Conservation (phyloP, 2,888 invertebrate genomes). For the Therioaphis trifolii region DNA sequence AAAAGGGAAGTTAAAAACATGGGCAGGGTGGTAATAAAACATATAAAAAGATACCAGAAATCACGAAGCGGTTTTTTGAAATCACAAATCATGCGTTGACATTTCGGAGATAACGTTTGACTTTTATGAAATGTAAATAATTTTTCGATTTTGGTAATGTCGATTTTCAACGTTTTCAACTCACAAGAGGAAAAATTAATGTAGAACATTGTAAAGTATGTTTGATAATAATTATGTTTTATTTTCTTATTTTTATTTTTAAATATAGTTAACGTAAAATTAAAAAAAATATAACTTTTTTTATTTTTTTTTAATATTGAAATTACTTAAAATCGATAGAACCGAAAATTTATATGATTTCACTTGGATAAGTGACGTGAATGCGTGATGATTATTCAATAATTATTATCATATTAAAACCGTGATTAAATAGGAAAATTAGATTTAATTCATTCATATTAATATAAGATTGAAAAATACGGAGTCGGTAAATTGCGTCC, state of each 20-base stretch:
- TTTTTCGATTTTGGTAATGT: slow-evolving; percentile 59
- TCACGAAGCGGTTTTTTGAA: slow-evolving; percentile 59
- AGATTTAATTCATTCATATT: too few species aligned
- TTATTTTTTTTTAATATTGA: neutral
- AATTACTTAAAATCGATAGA: too few species aligned
- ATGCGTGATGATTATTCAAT: too few species aligned
- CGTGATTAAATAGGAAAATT: too few species aligned
- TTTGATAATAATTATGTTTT: too few species aligned
- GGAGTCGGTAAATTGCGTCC: too few species aligned
- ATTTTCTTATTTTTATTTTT: too few species aligned
- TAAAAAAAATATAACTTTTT: slow-evolving; percentile 1
- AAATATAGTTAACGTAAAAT: too few species aligned
- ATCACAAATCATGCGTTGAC: slow-evolving; percentile 63
- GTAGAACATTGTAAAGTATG: neutral
- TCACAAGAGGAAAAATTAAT: neutral
- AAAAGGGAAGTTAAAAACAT: slow-evolving; percentile 51
- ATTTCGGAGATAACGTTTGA: slow-evolving; percentile 60
- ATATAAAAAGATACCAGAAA: slow-evolving; percentile 63
- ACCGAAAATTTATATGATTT: too few species aligned
- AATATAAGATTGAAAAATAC: too few species aligned
- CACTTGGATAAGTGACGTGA: too few species aligned
- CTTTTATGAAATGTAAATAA: slow-evolving; percentile 63
- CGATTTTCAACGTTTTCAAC: slow-evolving; percentile 1
- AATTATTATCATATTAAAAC: too few species aligned
- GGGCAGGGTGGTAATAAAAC: slow-evolving; percentile 59